Conservation (phyloP, 2,113 vertebrate species). For the Cryptomyrus ogoouensis region DNA sequence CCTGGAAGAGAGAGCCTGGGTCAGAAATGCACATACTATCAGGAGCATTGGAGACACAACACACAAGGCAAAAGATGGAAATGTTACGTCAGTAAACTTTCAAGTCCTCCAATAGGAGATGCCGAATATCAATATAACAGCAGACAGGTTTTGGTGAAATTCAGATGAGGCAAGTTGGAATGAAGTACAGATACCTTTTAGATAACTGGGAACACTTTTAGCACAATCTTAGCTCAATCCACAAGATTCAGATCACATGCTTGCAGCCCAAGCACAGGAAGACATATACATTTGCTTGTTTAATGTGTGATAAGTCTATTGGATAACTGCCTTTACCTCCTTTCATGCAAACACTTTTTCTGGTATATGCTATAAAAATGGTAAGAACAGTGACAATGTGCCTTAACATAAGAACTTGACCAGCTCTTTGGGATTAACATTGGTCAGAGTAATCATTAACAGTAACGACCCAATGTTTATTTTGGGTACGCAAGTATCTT, state of each 20-base stretch:
- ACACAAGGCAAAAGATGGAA: background rate
- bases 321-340: background rate
- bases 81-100: background rate
- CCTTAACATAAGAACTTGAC: background rate
- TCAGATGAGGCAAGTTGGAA: background rate
- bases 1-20: constrained; percentile 38
- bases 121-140: background rate
- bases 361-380: background rate
- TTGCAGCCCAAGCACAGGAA: background rate
- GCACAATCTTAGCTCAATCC: background rate
- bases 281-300: background rate
- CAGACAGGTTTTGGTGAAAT: background rate
- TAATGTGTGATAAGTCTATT: background rate
- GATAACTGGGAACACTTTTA: background rate
- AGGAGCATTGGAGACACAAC: background rate
- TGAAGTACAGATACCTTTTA: background rate
- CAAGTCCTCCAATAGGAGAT: background rate
- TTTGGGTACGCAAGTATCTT: background rate
- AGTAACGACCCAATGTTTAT: background rate
- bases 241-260: background rate
- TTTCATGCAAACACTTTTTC: background rate
- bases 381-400: background rate
- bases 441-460: background rate
- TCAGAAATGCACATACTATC: background rate
- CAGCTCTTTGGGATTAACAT: background rate